phyloP scores from a whole-genome alignment of 2,113 vertebrate genomes.

The Indri indri region DNA sequence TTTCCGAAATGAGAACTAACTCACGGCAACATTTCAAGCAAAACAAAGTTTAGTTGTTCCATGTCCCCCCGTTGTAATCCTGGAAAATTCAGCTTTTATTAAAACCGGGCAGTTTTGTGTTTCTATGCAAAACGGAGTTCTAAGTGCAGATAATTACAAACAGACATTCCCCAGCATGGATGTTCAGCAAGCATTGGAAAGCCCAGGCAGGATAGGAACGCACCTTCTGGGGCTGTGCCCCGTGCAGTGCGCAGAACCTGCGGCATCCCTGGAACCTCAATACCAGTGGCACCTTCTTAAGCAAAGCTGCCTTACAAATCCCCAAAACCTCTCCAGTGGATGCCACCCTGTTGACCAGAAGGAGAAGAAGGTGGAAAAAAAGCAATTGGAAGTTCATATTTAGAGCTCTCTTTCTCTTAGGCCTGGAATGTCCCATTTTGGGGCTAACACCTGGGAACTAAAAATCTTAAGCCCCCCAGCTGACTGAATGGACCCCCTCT shows the following conservation, averaged over 20 bases:
- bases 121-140: background rate
- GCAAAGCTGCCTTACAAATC: background rate
- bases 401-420: background rate
- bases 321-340: fast-evolving
- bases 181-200: background rate
- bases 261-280: fast-evolving
- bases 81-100: background rate
- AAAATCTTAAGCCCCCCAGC: too few species aligned
- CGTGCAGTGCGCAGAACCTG: fast-evolving
- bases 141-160: background rate
- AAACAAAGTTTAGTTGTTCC: background rate
- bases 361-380: background rate
- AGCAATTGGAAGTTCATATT: background rate
- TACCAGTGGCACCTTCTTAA: background rate
- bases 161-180: background rate
- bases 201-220: too few species aligned
- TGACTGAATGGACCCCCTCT: too few species aligned
- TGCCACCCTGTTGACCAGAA: background rate
- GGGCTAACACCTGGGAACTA: background rate
- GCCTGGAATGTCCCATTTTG: background rate
- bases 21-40: background rate
- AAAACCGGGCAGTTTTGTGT: background rate
- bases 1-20: background rate
- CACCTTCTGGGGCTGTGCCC: fast-evolving
- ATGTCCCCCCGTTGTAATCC: background rate